Percentiles rank a stretch among this genome's conserved stretches.
Evolutionary conservation across 2,888 invertebrate species (phyloP).

Genomic region (Hyalella azteca): DNA sequence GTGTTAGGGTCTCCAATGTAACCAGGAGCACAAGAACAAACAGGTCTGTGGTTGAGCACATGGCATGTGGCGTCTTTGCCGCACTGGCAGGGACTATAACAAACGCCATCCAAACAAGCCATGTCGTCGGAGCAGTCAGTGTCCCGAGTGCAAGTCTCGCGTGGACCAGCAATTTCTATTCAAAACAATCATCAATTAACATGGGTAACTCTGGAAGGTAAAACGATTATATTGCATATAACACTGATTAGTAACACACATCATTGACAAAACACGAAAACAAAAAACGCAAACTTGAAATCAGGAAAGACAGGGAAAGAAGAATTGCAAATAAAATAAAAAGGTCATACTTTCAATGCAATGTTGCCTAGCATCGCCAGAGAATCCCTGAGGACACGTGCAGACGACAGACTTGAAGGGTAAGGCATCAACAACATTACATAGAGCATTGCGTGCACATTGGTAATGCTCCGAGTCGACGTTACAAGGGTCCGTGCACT

Average conservation of each 20-base stretch:
- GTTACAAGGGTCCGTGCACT: slow-evolving; percentile 79
- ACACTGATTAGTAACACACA: background rate
- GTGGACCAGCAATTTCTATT: background rate
- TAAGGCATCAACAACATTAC: slow-evolving; percentile 82
- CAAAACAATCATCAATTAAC: background rate
- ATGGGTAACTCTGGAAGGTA: slow-evolving; percentile 67
- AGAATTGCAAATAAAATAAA: background rate
- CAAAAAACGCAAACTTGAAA: background rate
- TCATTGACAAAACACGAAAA: background rate
- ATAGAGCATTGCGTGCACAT: slow-evolving; percentile 69
- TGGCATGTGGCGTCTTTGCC: slow-evolving; percentile 81
- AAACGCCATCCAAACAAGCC: slow-evolving; percentile 84
- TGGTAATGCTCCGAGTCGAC: slow-evolving; percentile 39
- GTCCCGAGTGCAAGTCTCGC: slow-evolving; percentile 74
- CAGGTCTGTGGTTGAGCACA: slow-evolving; percentile 81
- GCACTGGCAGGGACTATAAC: slow-evolving; percentile 86
- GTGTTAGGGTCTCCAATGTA: slow-evolving; percentile 86
- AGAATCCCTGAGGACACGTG: slow-evolving; percentile 78
- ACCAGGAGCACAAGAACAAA: slow-evolving; percentile 83
- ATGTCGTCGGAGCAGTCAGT: slow-evolving; percentile 78
- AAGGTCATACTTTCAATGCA: slow-evolving; percentile 55
- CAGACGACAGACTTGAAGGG: slow-evolving; percentile 85
- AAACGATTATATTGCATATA: background rate
- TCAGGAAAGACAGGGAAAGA: background rate
- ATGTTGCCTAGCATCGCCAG: slow-evolving; percentile 77